phyloP scores from a whole-genome alignment of 2,113 vertebrate species.

The Jaculus jaculus region DNA sequence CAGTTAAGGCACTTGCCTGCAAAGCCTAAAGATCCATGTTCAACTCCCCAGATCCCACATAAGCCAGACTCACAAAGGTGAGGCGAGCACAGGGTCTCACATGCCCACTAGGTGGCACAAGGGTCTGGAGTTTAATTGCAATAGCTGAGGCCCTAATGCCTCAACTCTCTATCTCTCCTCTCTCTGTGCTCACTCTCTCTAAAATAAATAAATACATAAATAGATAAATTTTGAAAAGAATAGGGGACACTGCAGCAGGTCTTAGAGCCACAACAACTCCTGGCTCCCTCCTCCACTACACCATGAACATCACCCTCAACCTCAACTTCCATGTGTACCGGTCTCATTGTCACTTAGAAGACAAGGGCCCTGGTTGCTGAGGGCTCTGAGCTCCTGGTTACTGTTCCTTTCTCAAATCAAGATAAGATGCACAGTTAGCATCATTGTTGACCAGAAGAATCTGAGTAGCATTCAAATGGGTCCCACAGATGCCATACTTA shows the following conservation, averaged over 20 bases:
- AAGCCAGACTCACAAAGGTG: no score
- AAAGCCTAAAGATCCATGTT: no score
- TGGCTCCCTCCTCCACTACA: not conserved
- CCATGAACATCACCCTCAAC: not conserved
- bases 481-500: fast-evolving
- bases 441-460: not conserved
- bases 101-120: no score
- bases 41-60: no score
- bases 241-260: not conserved
- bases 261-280: not conserved
- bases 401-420: not conserved
- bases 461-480: not conserved
- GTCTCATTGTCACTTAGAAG: not conserved
- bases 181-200: no score
- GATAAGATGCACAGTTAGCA: not conserved
- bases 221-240: no score
- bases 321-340: not conserved
- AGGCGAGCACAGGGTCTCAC: no score
- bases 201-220: no score
- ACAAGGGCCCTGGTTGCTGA: not conserved
- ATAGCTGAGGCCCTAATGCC: no score
- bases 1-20: no score
- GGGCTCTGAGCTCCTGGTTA: not conserved
- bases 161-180: no score
- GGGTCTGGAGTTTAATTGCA: no score